Evolutionary conservation across 2,888 invertebrate genomes (phyloP).

Genomic region (Priocnemis perturbator): DNA sequence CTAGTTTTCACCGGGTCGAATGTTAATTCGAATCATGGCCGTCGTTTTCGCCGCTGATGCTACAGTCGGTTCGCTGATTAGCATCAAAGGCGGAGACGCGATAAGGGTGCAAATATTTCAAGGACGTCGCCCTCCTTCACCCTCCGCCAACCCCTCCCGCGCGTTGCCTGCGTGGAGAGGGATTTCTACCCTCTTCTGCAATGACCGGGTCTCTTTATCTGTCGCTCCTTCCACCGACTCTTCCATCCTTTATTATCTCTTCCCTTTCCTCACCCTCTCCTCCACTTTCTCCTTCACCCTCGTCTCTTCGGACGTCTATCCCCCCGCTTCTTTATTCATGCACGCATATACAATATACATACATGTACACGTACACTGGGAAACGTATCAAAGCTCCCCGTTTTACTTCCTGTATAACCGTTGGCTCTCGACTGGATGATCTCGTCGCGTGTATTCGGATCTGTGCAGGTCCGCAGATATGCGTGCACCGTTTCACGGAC

Average conservation of each 20-base stretch:
- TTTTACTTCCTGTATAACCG: background rate
- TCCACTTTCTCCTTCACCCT: constrained; percentile 19
- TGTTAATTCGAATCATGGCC: constrained; percentile 1
- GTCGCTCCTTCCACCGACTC: constrained; percentile 4
- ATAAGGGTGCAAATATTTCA: constrained; percentile 41
- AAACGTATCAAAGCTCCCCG: constrained; percentile 7
- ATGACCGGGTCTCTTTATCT: background rate
- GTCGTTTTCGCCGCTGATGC: constrained; percentile 1
- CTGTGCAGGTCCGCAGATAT: constrained; percentile 7
- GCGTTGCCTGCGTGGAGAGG: background rate
- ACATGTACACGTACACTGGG: constrained; percentile 13
- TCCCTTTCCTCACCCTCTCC: constrained; percentile 1
- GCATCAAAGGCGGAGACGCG: constrained; percentile 7
- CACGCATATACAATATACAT: no score
- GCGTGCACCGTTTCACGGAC: constrained; percentile 1
- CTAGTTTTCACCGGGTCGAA: no score
- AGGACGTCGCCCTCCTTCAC: constrained; percentile 30
- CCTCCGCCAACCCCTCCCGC: constrained; percentile 12
- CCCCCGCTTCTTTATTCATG: background rate
- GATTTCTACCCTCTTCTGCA: constrained; percentile 15
- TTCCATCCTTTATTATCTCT: background rate
- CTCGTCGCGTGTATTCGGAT: constrained; percentile 19
- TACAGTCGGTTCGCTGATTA: constrained; percentile 11
- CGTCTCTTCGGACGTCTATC: background rate
- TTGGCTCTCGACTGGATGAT: constrained; percentile 41